phyloP scores from a whole-genome alignment of 2,888 invertebrate species.

The Lasioglossum oenotherae region DNA sequence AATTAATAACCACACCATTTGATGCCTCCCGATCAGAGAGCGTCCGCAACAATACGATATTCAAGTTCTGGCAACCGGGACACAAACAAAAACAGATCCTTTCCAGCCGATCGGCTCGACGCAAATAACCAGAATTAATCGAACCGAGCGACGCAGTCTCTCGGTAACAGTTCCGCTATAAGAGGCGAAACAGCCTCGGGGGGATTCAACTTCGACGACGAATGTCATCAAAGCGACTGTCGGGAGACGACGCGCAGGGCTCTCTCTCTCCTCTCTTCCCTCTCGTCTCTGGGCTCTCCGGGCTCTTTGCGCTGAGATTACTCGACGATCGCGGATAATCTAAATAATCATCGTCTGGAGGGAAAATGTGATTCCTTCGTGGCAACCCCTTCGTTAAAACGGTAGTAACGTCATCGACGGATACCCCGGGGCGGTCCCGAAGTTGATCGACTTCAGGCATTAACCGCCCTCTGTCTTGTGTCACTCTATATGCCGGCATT shows the following conservation, averaged over 20 bases:
- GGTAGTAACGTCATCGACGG: slow-evolving; percentile 74
- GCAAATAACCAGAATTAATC: slow-evolving; percentile 67
- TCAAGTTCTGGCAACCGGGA: slow-evolving; percentile 8
- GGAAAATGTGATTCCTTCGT: slow-evolving; percentile 55
- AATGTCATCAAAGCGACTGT: slow-evolving; percentile 68
- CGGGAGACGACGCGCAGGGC: slow-evolving; percentile 25
- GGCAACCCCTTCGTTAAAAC: slow-evolving; percentile 77
- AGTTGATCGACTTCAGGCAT: slow-evolving; percentile 57
- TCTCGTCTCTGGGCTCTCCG: neutral
- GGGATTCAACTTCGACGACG: slow-evolving; percentile 66
- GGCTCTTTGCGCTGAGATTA: slow-evolving; percentile 61
- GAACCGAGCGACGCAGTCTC: slow-evolving; percentile 50
- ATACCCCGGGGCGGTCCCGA: slow-evolving; percentile 40
- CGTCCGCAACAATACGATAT: slow-evolving; percentile 2
- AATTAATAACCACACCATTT: slow-evolving; percentile 11
- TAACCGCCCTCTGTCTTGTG: slow-evolving; percentile 43
- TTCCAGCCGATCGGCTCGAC: slow-evolving; percentile 46
- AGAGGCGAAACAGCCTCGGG: slow-evolving; percentile 61
- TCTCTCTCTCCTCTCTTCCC: neutral
- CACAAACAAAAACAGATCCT: slow-evolving; percentile 41
- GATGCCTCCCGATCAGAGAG: neutral
- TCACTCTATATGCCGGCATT: slow-evolving; percentile 29
- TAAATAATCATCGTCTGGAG: slow-evolving; percentile 72
- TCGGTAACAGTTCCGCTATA: slow-evolving; percentile 48
- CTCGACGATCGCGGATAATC: slow-evolving; percentile 68